phyloP scores from a whole-genome alignment of 1,140 invertebrate species.

The Microplitis demolitor region DNA sequence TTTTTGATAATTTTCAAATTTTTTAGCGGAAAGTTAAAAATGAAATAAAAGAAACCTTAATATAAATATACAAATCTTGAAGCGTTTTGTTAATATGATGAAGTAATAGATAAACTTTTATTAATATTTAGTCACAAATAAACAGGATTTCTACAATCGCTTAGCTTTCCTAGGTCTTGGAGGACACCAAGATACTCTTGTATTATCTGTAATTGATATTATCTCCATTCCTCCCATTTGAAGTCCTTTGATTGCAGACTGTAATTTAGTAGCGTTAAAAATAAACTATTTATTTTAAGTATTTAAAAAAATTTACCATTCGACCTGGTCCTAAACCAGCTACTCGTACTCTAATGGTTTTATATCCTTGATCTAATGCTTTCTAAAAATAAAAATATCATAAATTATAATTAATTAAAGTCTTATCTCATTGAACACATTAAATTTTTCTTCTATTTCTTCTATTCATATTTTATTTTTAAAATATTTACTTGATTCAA shows the following conservation, averaged over 20 bases:
- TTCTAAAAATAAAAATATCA: conserved; percentile 66
- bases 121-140: neutral
- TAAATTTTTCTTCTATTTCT: neutral
- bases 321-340: conserved; percentile 85
- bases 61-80: no score
- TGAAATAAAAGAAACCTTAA: no score
- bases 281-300: neutral
- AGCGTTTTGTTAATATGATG: neutral
- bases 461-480: neutral
- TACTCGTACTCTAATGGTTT: conserved; percentile 75
- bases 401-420: neutral
- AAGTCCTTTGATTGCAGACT: conserved; percentile 92
- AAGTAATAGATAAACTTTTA: neutral
- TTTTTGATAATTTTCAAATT: no score
- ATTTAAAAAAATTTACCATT: conserved; percentile 68
- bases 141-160: conserved; percentile 66
- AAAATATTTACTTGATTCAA: no score
- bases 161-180: conserved; percentile 76
- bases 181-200: conserved; percentile 79
- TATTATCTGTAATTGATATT: conserved; percentile 88
- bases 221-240: conserved; percentile 88
- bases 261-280: conserved; percentile 36
- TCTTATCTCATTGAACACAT: neutral
- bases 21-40: no score
- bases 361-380: conserved; percentile 73